Evolutionary conservation across 2,888 invertebrate genomes (phyloP).

Genomic region (Venusia cambrica): DNA sequence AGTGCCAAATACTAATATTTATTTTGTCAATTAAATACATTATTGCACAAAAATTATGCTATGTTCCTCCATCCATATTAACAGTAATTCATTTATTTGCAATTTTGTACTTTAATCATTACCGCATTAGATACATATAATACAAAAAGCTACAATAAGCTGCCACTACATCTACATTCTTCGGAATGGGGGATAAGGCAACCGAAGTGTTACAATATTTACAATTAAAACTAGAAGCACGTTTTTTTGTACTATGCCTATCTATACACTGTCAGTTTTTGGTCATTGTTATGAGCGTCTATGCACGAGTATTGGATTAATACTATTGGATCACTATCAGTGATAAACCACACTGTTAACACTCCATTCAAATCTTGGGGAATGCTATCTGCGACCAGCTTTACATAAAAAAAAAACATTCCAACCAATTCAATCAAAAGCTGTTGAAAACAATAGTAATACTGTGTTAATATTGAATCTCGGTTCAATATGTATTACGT

Average conservation of each 20-base stretch:
- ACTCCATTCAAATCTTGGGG: too few species aligned
- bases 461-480: too few species aligned
- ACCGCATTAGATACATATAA: constrained; percentile 48
- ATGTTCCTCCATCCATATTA: constrained; percentile 47
- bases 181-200: constrained; percentile 54
- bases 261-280: constrained; percentile 44
- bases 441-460: too few species aligned
- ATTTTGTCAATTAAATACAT: constrained; percentile 44
- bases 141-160: constrained; percentile 44
- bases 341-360: too few species aligned
- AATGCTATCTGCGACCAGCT: too few species aligned
- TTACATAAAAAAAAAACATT: too few species aligned
- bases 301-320: constrained; percentile 18
- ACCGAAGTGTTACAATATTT: constrained; percentile 54
- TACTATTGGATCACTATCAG: constrained; percentile 24
- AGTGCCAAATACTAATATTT: constrained; percentile 29
- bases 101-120: constrained; percentile 74
- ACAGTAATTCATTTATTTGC: constrained; percentile 48
- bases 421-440: too few species aligned
- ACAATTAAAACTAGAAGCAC: constrained; percentile 41
- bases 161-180: constrained; percentile 36
- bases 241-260: constrained; percentile 71
- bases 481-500: too few species aligned
- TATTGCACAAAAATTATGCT: constrained; percentile 77
- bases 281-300: constrained; percentile 34